Evolutionary conservation across 1,140 invertebrate species (phyloP).

Genomic region (Drosophila mojavensis): DNA sequence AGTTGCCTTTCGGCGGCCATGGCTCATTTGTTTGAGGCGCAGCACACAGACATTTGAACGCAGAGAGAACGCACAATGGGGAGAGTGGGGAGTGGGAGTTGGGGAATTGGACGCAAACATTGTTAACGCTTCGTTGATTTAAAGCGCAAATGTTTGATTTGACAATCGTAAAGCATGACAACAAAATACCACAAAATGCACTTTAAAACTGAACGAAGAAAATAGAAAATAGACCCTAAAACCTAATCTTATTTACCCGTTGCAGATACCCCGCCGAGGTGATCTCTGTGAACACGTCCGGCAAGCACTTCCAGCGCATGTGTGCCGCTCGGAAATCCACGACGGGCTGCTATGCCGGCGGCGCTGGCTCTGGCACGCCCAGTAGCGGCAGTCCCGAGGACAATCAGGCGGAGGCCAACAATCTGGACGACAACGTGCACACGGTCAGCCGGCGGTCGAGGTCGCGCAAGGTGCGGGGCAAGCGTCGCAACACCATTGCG

Average conservation of each 20-base stretch:
- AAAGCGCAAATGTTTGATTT: slow-evolving; percentile 62
- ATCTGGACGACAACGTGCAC: slow-evolving; percentile 84
- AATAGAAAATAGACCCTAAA: neutral
- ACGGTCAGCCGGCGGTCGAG: slow-evolving; percentile 89
- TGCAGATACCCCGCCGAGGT: slow-evolving; percentile 93
- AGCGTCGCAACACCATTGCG: slow-evolving; percentile 94
- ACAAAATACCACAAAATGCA: slow-evolving; percentile 63
- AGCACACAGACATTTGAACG: slow-evolving; percentile 29
- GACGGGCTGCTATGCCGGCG: slow-evolving; percentile 82
- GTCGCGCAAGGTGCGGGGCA: slow-evolving; percentile 89
- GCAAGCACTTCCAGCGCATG: slow-evolving; percentile 93
- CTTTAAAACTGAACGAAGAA: slow-evolving; percentile 28
- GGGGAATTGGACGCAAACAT: slow-evolving; percentile 12
- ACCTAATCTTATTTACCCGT: neutral
- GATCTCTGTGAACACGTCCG: slow-evolving; percentile 94
- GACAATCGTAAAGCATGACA: slow-evolving; percentile 42
- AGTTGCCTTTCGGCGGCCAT: slow-evolving; percentile 43
- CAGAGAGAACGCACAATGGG: too few species aligned
- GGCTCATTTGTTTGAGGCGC: slow-evolving; percentile 67
- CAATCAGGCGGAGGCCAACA: slow-evolving; percentile 76
- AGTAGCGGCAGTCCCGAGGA: slow-evolving; percentile 84
- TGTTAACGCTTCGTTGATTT: slow-evolving; percentile 67
- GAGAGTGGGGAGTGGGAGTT: too few species aligned
- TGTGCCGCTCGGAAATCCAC: slow-evolving; percentile 92
- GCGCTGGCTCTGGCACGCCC: slow-evolving; percentile 84